Evolutionary conservation across 2,888 invertebrate species (phyloP).

Genomic region (Synergus itoensis): DNA sequence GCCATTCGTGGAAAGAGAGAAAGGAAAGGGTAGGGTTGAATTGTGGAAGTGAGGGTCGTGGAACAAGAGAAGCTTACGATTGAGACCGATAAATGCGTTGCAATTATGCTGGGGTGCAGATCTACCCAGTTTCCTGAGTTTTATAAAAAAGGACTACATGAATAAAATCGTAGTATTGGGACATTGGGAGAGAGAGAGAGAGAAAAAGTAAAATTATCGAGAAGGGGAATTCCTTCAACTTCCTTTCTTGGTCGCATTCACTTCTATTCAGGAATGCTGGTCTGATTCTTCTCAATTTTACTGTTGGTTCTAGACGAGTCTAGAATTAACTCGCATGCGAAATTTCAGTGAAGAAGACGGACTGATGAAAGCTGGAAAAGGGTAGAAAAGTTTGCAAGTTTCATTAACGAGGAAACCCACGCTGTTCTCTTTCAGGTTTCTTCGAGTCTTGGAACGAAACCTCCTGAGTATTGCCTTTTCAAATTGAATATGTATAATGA

Average conservation of each 20-base stretch:
- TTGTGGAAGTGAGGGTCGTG: background rate
- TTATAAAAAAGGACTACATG: background rate
- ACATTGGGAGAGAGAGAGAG: slow-evolving; percentile 3
- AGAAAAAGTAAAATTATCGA: slow-evolving; percentile 42
- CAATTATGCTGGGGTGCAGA: slow-evolving; percentile 40
- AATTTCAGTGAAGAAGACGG: slow-evolving; percentile 27
- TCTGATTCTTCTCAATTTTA: slow-evolving; percentile 28
- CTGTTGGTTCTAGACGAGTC: slow-evolving; percentile 6
- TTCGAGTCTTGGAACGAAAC: background rate
- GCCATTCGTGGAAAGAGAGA: background rate
- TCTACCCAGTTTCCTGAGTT: slow-evolving; percentile 37
- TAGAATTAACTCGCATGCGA: slow-evolving; percentile 27
- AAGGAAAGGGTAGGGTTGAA: background rate
- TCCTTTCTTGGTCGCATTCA: background rate
- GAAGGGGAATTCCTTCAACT: slow-evolving; percentile 12
- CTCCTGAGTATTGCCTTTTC: background rate
- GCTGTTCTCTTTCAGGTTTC: slow-evolving; percentile 9
- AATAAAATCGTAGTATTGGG: background rate
- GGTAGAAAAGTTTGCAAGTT: slow-evolving; percentile 13
- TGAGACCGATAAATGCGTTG: slow-evolving; percentile 33
- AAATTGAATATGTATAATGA: slow-evolving; percentile 10
- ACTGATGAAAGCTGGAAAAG: background rate
- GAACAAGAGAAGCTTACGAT: slow-evolving; percentile 31
- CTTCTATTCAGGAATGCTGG: slow-evolving; percentile 26
- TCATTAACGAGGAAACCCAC: slow-evolving; percentile 17